Base-by-base conservation (phyloP, 2,797 vertebrate species). In the Chaetophractus vellerosus region DNA sequence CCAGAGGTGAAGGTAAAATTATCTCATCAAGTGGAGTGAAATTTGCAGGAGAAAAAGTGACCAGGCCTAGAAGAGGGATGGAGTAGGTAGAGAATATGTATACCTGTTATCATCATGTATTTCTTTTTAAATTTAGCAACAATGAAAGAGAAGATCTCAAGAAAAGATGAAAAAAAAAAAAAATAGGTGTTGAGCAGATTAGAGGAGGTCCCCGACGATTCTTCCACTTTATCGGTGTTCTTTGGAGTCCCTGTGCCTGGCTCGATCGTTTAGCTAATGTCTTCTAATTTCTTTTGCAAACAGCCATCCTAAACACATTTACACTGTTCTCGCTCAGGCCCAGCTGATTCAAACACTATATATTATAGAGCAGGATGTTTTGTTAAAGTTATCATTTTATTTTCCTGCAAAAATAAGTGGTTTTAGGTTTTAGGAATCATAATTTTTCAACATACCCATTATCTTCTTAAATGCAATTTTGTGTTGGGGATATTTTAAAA, bases 401-500 rank as follows among this genome's bases (percentile, higher is more conserved):
- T 93, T 96, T 85, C 68, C 88, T 86, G 28, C 52, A 91, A 80
- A 80, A 69, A 94, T 38, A 94, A 76, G 52, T 92, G 41, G 28
- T 95, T 95, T 57, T 95, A 83, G 45, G 72, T 96, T 97, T 92
- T 21, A 24, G 64, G 31, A 48, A 95, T 92, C n/a, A 88, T 24
- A 79, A 59, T 0, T 76, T 96, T 93, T 95, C 72, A 87, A 59
- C 85, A 91, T 88, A 16, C 38, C 79, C 36, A 85, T 95, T 91
- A 96, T 92, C 52, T 97, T 94, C 91, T 93, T 64, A 97, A 97
- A 92, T 11, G 6, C 59, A 95, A 69, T 94, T 96, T 97, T 91
- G 92, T 84, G 61, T 76, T 88, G 83, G 92, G 78, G 96, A 96
- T 91, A 45, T 97, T 97, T 91, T 75, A 97, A 97, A 97, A 78